Conservation (phyloP, 2,888 invertebrate species). For the Lydus trimaculatus region DNA sequence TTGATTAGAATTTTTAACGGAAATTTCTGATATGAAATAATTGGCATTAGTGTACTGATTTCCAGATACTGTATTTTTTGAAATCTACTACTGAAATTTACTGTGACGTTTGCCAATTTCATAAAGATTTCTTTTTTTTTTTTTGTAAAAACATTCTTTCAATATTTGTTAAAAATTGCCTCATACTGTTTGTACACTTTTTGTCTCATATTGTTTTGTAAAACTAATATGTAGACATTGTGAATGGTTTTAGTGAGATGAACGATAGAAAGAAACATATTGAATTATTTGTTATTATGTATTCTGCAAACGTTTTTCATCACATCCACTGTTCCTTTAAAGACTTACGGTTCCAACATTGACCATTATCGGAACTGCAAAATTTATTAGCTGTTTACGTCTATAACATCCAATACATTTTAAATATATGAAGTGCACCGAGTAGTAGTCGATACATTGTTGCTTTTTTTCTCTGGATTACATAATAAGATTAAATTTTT, state of each 20-base stretch:
- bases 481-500: neutral
- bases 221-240: conserved; percentile 7
- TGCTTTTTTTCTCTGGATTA: neutral
- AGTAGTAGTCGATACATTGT: neutral
- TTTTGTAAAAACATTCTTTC: too few relatives aligned
- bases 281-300: conserved; percentile 14
- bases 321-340: neutral
- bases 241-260: neutral
- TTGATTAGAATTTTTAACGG: neutral
- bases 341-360: conserved; percentile 8
- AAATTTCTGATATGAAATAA: neutral
- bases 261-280: neutral
- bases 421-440: neutral
- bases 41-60: neutral
- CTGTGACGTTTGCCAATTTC: too few relatives aligned
- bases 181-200: conserved; percentile 16
- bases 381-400: conserved; percentile 31
- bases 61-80: too few relatives aligned
- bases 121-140: too few relatives aligned
- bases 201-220: conserved; percentile 8
- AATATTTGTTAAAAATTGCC: too few relatives aligned
- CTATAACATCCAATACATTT: conserved; percentile 2
- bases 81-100: too few relatives aligned
- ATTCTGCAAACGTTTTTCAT: conserved; percentile 23
- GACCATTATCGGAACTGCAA: conserved; percentile 26